Evolutionary conservation across 2,888 invertebrate genomes (phyloP).

Genomic region (Autographa pulchrina): DNA sequence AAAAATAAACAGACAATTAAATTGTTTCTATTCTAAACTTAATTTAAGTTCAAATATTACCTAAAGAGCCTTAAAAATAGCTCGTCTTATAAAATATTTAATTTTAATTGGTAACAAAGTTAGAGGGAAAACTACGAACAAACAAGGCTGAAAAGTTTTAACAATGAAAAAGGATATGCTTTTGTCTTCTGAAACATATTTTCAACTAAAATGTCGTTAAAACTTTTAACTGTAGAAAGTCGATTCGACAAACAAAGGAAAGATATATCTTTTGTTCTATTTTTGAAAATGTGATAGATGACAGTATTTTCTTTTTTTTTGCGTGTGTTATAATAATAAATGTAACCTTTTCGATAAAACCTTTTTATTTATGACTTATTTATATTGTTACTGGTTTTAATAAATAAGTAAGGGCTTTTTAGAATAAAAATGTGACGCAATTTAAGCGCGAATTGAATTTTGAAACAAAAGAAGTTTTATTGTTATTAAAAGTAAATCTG

Average conservation of each 20-base stretch:
- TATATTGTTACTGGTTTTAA: no score
- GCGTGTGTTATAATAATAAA: no score
- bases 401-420: no score
- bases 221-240: conserved; percentile 32
- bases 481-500: neutral
- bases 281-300: conserved; percentile 7
- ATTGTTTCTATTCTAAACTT: no score
- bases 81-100: conserved; percentile 15
- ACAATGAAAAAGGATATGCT: conserved; percentile 44
- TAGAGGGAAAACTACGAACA: conserved; percentile 7
- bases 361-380: no score
- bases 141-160: conserved; percentile 26
- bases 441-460: no score
- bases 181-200: conserved; percentile 27
- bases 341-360: no score
- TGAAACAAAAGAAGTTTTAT: no score
- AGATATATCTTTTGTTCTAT: conserved; percentile 19
- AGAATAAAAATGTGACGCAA: no score
- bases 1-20: no score
- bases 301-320: neutral
- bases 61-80: neutral
- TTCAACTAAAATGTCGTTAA: conserved; percentile 29
- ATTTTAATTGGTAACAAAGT: conserved; percentile 16
- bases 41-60: no score
- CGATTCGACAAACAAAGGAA: conserved; percentile 17